phyloP scores from a whole-genome alignment of 2,888 invertebrate genomes.

The Beris chalybata region DNA sequence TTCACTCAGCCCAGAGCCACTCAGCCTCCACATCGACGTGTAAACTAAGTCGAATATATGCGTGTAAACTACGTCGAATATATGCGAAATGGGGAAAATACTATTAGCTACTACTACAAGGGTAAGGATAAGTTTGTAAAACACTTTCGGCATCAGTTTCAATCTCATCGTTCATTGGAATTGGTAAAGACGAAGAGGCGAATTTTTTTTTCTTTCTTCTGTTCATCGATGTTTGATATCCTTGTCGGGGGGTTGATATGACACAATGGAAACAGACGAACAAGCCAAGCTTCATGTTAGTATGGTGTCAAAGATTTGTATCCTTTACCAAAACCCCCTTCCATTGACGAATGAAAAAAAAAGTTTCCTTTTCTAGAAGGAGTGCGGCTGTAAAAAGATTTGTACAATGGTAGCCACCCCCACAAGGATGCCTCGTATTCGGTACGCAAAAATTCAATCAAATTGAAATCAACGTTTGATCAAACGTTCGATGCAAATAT shows the following conservation, averaged over 20 bases:
- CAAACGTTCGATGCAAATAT: neutral
- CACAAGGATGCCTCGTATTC: too few relatives aligned
- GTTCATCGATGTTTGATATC: slow-evolving; percentile 33
- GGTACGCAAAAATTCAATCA: too few relatives aligned
- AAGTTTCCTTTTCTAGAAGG: neutral
- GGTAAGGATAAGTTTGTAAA: slow-evolving; percentile 7
- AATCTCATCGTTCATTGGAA: slow-evolving; percentile 20
- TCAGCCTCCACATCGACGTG: too few relatives aligned
- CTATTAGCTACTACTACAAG: too few relatives aligned
- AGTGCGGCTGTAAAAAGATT: too few relatives aligned
- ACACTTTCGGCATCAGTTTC: slow-evolving; percentile 13
- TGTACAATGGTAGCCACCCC: neutral
- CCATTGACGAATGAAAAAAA: too few relatives aligned
- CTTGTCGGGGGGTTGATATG: slow-evolving; percentile 34
- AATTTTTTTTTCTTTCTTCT: slow-evolving; percentile 9
- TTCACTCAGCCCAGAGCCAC: slow-evolving; percentile 15
- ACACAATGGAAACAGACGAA: slow-evolving; percentile 31
- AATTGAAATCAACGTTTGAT: too few relatives aligned
- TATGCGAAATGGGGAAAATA: too few relatives aligned
- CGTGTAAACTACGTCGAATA: too few relatives aligned
- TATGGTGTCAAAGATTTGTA: slow-evolving; percentile 33
- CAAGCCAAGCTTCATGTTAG: slow-evolving; percentile 33
- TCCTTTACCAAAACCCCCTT: neutral
- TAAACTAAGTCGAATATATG: too few relatives aligned
- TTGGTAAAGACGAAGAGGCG: slow-evolving; percentile 27